Percentiles rank a stretch among this genome's conserved stretches.
Evolutionary conservation across 1,140 invertebrate species (phyloP).

Genomic region (Diorhabda elongata): DNA sequence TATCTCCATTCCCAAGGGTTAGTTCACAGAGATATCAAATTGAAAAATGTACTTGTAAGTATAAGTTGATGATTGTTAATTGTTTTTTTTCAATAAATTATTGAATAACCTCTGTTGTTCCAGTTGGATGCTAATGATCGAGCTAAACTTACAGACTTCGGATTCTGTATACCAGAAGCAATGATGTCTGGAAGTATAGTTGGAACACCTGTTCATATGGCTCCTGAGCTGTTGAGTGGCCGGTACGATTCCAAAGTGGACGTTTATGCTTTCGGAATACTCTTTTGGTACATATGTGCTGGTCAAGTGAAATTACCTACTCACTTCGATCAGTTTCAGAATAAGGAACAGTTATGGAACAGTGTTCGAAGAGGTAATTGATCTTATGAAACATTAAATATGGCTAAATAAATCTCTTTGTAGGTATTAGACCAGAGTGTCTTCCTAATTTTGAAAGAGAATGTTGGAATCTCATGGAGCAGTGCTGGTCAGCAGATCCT

Average conservation of each 20-base stretch:
- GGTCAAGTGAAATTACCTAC: slow-evolving; percentile 75
- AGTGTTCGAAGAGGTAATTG: slow-evolving; percentile 74
- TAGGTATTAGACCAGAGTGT: slow-evolving; percentile 71
- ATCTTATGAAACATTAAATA: neutral
- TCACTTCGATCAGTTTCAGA: slow-evolving; percentile 81
- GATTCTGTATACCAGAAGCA: slow-evolving; percentile 87
- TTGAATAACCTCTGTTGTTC: slow-evolving; percentile 8
- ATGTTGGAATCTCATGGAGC: slow-evolving; percentile 82
- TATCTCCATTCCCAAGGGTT: slow-evolving; percentile 85
- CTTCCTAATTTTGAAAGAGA: slow-evolving; percentile 69
- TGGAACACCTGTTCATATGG: slow-evolving; percentile 90
- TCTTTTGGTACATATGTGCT: slow-evolving; percentile 89
- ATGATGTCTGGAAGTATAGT: slow-evolving; percentile 86
- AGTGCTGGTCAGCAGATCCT: slow-evolving; percentile 80
- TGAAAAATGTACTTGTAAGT: slow-evolving; percentile 81
- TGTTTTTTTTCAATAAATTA: neutral
- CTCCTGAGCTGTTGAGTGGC: slow-evolving; percentile 78
- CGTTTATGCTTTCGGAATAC: slow-evolving; percentile 86
- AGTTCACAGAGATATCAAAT: slow-evolving; percentile 85
- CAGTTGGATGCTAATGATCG: slow-evolving; percentile 66
- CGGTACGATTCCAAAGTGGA: slow-evolving; percentile 84
- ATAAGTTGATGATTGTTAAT: neutral
- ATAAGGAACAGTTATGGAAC: slow-evolving; percentile 84
- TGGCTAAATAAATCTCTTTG: slow-evolving; percentile 19
- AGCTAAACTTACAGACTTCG: slow-evolving; percentile 83